Evolutionary conservation across 2,113 vertebrate genomes (phyloP).

Genomic region (Gorsachius goisagi): DNA sequence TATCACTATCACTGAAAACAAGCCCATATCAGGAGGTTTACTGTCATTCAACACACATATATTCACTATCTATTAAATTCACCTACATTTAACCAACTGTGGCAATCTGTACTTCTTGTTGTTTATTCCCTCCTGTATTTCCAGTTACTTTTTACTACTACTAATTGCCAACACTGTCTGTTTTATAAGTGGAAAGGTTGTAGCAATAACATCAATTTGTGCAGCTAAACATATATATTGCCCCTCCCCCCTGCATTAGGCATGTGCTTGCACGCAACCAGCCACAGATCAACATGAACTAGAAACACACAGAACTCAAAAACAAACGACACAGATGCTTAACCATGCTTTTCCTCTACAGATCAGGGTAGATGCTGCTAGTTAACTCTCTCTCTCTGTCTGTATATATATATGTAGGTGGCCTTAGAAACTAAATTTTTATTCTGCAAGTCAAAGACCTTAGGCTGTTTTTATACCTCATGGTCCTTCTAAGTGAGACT

Average conservation of each 20-base stretch:
- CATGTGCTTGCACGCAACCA: background rate
- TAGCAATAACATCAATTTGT: background rate
- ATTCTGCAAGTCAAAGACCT: background rate
- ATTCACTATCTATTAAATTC: background rate
- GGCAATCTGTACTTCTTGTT: background rate
- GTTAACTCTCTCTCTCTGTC: background rate
- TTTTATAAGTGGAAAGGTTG: background rate
- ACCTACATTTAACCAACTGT: background rate
- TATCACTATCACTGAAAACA: background rate
- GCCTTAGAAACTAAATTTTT: background rate
- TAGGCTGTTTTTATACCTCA: background rate
- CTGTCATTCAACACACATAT: background rate
- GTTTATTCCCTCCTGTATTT: background rate
- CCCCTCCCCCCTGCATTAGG: too few relatives aligned
- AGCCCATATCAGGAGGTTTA: background rate
- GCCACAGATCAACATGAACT: background rate
- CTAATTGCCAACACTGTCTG: background rate
- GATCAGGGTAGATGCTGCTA: background rate
- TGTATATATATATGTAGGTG: background rate
- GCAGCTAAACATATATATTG: background rate
- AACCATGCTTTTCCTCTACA: background rate
- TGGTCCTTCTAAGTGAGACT: background rate
- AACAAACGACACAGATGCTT: background rate
- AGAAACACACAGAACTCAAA: background rate
- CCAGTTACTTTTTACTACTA: background rate